A percentile compares a stretch with the other conserved stretches of the same genome.
Conservation (phyloP, 2,797 vertebrate species). For the Octomys mimax region DNA sequence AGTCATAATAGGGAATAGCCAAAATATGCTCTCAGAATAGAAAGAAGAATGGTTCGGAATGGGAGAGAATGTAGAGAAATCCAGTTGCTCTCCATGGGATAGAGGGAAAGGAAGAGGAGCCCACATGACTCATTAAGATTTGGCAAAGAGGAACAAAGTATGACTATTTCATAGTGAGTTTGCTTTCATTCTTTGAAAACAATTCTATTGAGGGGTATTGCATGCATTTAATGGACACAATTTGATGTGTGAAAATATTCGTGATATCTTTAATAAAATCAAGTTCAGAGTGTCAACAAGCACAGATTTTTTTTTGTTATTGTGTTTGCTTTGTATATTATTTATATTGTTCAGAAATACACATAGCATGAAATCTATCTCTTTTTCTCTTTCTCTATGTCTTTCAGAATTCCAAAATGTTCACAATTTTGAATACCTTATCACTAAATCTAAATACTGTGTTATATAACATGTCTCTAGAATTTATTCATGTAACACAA, state of each 20-base stretch:
- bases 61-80: background rate
- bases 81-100: background rate
- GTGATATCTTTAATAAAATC: background rate
- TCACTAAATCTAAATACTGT: background rate
- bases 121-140: background rate
- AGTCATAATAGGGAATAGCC: background rate
- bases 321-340: background rate
- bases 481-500: background rate
- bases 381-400: background rate
- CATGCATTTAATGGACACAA: background rate
- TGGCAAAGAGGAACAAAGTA: background rate
- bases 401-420: no score
- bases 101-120: background rate
- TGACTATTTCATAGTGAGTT: background rate
- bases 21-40: background rate
- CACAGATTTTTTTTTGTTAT: background rate
- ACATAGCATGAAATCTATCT: background rate
- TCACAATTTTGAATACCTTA: background rate
- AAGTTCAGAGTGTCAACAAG: background rate
- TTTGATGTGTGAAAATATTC: background rate
- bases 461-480: background rate
- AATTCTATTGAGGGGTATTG: background rate
- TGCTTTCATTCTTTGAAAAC: background rate
- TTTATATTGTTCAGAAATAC: background rate
- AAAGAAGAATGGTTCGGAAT: background rate